A percentile compares a stretch with the other conserved stretches of the same genome.
phyloP scores from a whole-genome alignment of 2,113 vertebrate species.

The Vicugna pacos region DNA sequence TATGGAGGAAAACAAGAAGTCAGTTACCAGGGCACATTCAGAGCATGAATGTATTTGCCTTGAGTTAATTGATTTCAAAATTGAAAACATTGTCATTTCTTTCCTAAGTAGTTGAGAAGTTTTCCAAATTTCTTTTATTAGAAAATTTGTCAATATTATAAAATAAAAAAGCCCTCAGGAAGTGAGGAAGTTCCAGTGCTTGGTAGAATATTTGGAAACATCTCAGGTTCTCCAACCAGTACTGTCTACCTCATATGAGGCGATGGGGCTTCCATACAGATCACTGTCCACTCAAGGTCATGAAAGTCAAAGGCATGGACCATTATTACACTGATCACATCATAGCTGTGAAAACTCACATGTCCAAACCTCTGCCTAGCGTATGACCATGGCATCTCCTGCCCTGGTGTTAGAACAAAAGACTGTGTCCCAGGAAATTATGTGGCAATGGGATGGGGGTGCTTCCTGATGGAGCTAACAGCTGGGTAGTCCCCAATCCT shows the following conservation, averaged over 20 bases:
- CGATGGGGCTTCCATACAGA: not conserved
- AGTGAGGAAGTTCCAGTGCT: not conserved
- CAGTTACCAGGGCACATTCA: not conserved
- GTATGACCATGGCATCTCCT: not conserved
- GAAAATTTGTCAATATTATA: not conserved
- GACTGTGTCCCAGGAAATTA: not conserved
- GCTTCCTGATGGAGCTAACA: not conserved
- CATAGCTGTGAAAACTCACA: not conserved
- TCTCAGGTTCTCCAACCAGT: not conserved
- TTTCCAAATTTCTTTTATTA: not conserved
- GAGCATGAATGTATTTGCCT: not conserved
- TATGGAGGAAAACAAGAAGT: not conserved
- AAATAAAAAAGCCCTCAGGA: conserved; percentile 1
- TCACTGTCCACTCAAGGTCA: not conserved
- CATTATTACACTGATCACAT: not conserved
- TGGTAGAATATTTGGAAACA: not conserved
- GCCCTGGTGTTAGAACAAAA: not conserved
- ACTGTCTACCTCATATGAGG: not conserved
- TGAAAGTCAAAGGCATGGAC: not conserved
- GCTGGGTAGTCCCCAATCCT: not conserved
- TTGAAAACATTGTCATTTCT: not conserved
- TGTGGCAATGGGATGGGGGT: not conserved
- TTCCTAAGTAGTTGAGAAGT: not conserved
- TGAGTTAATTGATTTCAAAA: not conserved
- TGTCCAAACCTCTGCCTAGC: not conserved